A percentile compares a stretch with the other conserved stretches of the same genome.
Evolutionary conservation across 2,888 invertebrate species (phyloP).

Genomic region (Drosophila neoperkinsi): DNA sequence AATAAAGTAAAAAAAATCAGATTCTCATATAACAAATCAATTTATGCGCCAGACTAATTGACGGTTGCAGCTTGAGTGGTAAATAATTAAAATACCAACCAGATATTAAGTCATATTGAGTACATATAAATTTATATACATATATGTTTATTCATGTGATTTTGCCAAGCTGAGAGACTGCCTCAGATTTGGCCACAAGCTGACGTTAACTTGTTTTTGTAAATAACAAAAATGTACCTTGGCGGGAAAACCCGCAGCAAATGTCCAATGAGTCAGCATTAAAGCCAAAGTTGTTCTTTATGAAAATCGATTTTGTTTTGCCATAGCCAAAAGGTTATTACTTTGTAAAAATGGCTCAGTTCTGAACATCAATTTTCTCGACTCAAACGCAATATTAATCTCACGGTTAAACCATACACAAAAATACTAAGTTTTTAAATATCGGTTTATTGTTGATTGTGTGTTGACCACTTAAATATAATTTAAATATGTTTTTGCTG

Average conservation of each 20-base stretch:
- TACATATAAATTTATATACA: neutral
- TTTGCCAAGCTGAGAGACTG: constrained; percentile 2
- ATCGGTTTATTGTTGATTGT: neutral
- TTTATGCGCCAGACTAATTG: constrained; percentile 26
- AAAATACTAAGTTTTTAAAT: neutral
- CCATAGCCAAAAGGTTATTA: neutral
- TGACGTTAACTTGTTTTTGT: constrained; percentile 12
- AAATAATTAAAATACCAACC: constrained; percentile 18
- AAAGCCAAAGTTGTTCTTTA: neutral
- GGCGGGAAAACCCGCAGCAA: constrained; percentile 29
- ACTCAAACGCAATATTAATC: neutral
- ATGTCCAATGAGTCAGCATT: constrained; percentile 24
- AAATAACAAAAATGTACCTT: constrained; percentile 4
- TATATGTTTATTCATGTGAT: constrained; percentile 17
- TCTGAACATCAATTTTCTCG: neutral
- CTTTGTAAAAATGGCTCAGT: neutral
- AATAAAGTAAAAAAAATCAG: constrained; percentile 16
- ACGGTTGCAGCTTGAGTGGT: constrained; percentile 5
- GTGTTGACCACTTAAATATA: neutral
- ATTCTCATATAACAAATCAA: constrained; percentile 20
- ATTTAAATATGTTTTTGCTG: neutral
- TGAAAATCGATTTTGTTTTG: neutral
- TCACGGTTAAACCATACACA: neutral
- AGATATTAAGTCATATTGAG: constrained; percentile 15
- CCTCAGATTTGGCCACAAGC: constrained; percentile 3